Evolutionary conservation across 2,113 vertebrate species (phyloP).

Genomic region (Hepsetus odoe): DNA sequence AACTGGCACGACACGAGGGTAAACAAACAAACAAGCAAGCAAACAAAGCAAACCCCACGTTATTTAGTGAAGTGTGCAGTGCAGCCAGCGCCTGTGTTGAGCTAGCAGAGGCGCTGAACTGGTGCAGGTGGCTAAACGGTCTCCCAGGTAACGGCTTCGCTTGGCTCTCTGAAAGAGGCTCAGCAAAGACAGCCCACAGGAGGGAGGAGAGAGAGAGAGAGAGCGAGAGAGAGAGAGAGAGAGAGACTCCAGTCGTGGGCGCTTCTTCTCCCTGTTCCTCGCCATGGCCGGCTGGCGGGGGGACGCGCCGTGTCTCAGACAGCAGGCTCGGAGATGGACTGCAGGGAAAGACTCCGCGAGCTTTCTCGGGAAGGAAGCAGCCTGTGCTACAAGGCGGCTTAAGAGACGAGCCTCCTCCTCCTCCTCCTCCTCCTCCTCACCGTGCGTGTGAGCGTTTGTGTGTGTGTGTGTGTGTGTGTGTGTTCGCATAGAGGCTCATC

Average conservation of each 20-base stretch:
- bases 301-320: slow-evolving; percentile 66
- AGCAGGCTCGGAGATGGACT: slow-evolving; percentile 77
- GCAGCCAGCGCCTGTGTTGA: too few relatives aligned
- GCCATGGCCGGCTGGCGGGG: slow-evolving; percentile 66
- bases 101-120: too few relatives aligned
- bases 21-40: too few relatives aligned
- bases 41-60: too few relatives aligned
- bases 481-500: slow-evolving; percentile 56
- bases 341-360: slow-evolving; percentile 78
- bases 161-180: slow-evolving; percentile 55
- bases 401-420: slow-evolving; percentile 66
- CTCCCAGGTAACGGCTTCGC: slow-evolving; percentile 71
- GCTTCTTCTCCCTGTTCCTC: slow-evolving; percentile 53
- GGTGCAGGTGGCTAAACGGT: slow-evolving; percentile 58
- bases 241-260: slow-evolving; percentile 65
- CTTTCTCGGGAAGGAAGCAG: slow-evolving; percentile 78
- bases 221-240: slow-evolving; percentile 39
- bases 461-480: slow-evolving; percentile 59
- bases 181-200: slow-evolving; percentile 67
- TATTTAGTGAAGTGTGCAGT: too few relatives aligned
- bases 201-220: slow-evolving; percentile 57
- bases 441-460: slow-evolving; percentile 36
- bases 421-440: slow-evolving; percentile 55
- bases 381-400: slow-evolving; percentile 76
- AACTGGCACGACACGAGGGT: too few relatives aligned